Evolutionary conservation across 2,888 invertebrate species (phyloP).

Genomic region (Leucoma salicis): DNA sequence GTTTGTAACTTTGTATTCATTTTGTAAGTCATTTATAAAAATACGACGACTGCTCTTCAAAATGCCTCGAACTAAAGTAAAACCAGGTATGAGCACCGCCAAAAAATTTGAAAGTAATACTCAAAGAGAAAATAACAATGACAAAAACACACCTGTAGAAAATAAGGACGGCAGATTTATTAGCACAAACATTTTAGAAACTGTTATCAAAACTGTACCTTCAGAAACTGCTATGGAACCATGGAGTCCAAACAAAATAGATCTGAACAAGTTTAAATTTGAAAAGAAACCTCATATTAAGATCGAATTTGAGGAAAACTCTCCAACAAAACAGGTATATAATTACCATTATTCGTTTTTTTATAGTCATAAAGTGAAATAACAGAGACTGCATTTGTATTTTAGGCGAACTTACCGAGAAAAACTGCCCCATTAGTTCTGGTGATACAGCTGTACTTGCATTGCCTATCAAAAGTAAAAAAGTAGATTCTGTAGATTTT

Average conservation of each 20-base stretch:
- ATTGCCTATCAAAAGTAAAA: too few relatives aligned
- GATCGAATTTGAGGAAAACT: slow-evolving; percentile 59
- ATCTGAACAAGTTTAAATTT: slow-evolving; percentile 60
- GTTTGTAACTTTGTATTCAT: too few relatives aligned
- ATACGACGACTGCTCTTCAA: slow-evolving; percentile 7
- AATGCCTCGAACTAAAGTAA: slow-evolving; percentile 54
- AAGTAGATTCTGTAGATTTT: too few relatives aligned
- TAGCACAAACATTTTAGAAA: background rate
- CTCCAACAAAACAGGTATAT: slow-evolving; percentile 5
- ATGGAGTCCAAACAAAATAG: slow-evolving; percentile 28
- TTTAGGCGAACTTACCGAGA: too few relatives aligned
- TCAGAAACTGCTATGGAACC: slow-evolving; percentile 20
- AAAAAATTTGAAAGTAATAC: slow-evolving; percentile 6
- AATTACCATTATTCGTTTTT: background rate
- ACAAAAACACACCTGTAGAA: slow-evolving; percentile 5
- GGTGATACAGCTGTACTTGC: too few relatives aligned
- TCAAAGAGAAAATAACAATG: too few relatives aligned
- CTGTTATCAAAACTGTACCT: slow-evolving; percentile 29
- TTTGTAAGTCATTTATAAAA: too few relatives aligned
- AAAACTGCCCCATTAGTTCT: too few relatives aligned
- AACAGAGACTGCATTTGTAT: too few relatives aligned
- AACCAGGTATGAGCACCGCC: slow-evolving; percentile 10
- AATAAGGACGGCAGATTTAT: slow-evolving; percentile 10
- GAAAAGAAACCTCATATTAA: slow-evolving; percentile 63
- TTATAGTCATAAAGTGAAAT: too few relatives aligned